These are phyloP conservation scores for Ictalurus punctatus DNA, from an alignment of 2,113 vertebrate genomes.

Conservation along the genomic window DNA sequence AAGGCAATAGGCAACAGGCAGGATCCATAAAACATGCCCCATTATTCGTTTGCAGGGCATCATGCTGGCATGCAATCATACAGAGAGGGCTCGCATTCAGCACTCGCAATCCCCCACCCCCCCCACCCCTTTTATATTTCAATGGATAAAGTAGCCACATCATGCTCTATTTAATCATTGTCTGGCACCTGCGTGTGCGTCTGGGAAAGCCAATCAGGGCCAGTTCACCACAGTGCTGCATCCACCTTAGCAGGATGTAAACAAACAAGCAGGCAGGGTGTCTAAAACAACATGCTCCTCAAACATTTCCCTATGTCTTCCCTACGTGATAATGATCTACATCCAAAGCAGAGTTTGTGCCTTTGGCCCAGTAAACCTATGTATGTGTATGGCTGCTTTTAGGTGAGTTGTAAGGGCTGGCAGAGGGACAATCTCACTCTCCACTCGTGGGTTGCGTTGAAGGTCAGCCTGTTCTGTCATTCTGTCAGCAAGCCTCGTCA, in stretches of 20 bases:
- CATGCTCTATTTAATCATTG: slow-evolving; percentile 60
- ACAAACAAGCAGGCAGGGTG: background rate
- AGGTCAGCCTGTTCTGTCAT: slow-evolving; percentile 70
- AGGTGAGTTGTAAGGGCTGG: slow-evolving; percentile 31
- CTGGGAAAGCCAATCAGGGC: slow-evolving; percentile 25
- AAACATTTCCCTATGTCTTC: background rate
- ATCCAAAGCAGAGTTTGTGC: slow-evolving; percentile 47
- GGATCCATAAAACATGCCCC: slow-evolving; percentile 68
- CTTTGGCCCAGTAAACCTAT: slow-evolving; percentile 62
- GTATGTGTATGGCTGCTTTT: slow-evolving; percentile 14
- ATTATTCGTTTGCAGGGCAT: slow-evolving; percentile 63
- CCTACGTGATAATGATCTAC: background rate
- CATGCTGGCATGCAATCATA: slow-evolving; percentile 72
- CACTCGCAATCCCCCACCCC: slow-evolving; percentile 63
- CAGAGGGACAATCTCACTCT: slow-evolving; percentile 26
- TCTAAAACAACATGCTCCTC: background rate
- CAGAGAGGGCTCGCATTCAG: slow-evolving; percentile 60
- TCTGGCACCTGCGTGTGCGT: slow-evolving; percentile 54
- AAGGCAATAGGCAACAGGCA: slow-evolving; percentile 67
- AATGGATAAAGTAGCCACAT: slow-evolving; percentile 49
- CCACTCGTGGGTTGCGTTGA: slow-evolving; percentile 47
- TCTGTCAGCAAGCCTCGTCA: slow-evolving; percentile 66
- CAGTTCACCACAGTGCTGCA: background rate
- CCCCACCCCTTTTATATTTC: slow-evolving; percentile 58
- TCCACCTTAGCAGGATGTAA: background rate